These are phyloP conservation scores for Papilio machaon DNA, from an alignment of 1,140 invertebrate genomes.

Conservation along the genomic window DNA sequence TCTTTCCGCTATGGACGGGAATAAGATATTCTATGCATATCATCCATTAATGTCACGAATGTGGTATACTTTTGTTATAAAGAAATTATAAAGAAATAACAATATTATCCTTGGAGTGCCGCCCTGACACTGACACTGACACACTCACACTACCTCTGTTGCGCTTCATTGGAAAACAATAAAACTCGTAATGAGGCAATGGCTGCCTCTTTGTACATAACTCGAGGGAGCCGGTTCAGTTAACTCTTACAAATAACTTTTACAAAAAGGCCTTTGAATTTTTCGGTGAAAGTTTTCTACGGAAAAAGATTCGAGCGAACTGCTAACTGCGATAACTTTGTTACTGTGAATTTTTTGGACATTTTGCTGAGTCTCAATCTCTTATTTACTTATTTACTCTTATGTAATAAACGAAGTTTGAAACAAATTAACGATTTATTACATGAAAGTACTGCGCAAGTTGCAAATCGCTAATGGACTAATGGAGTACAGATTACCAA, in stretches of 20 bases:
- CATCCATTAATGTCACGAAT: not conserved
- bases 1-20: too few species aligned
- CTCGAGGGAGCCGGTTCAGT: not conserved
- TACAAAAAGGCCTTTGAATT: conserved; percentile 5
- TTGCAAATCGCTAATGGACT: not conserved
- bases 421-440: not conserved
- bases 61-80: not conserved
- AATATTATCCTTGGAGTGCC: not conserved
- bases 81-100: not conserved
- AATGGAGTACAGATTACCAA: not conserved
- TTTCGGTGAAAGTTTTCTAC: not conserved
- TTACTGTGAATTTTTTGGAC: not conserved
- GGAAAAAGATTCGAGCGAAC: conserved; percentile 1
- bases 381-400: not conserved
- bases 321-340: conserved; percentile 12
- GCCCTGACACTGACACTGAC: too few species aligned
- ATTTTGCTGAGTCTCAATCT: not conserved
- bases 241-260: not conserved
- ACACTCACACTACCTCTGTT: not conserved
- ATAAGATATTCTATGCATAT: too few species aligned
- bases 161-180: not conserved
- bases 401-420: not conserved
- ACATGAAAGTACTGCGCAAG: not conserved
- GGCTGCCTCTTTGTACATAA: not conserved
- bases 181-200: not conserved